Base-by-base conservation (phyloP, 2,797 vertebrate species). In the Champsocephalus esox region DNA sequence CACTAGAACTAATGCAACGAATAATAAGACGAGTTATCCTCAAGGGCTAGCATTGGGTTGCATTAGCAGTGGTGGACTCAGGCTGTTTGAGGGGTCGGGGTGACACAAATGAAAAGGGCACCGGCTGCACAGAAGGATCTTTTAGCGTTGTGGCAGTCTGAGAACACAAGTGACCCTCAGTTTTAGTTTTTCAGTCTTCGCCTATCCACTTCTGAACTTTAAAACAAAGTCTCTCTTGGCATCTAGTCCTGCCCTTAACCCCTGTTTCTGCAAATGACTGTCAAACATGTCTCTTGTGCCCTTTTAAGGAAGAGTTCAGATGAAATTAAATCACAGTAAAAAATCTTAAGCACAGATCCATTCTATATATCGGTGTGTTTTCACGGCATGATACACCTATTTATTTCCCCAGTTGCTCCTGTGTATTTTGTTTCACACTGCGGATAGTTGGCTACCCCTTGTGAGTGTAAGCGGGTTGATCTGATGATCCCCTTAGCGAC, bases 301-400 rank as follows among this genome's bases (percentile, higher is more conserved):
- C 72, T 82, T 67, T 65, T 81, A 65, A 58, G 21, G 17, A 70
- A 49, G 45, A 75, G 59, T 79, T 77, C 54, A 57, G 46, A 38
- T 60, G n/a, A 5, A 48, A 50, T 75, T 41, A 49, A 43, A 60
- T 65, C 21, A 49, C 41, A 67, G 54, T 5, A 1, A 38, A 70
- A 44, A 45, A 28, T 19, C 55, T 14, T 9, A 43, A 51, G 49
- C 17, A 12, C 34, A 50, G 21, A 41, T 59, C 43, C 24, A 48
- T 9, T 17, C 17, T 66, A 13, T 56, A 28, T 10, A 4, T 64
- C 7, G 34, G 34, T 38, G 34, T 38, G 34, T 38, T 38, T 38
- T 38, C 34, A 38, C 34, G 2, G 8, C 34, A 38, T 38, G 34
- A 38, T 38, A 38, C 28, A 28, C 28, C 28, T 28, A 28, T 28